A percentile compares a stretch with the other conserved stretches of the same genome.
Evolutionary conservation across 2,888 invertebrate species (phyloP).

Genomic region (Lasioglossum villosulum): DNA sequence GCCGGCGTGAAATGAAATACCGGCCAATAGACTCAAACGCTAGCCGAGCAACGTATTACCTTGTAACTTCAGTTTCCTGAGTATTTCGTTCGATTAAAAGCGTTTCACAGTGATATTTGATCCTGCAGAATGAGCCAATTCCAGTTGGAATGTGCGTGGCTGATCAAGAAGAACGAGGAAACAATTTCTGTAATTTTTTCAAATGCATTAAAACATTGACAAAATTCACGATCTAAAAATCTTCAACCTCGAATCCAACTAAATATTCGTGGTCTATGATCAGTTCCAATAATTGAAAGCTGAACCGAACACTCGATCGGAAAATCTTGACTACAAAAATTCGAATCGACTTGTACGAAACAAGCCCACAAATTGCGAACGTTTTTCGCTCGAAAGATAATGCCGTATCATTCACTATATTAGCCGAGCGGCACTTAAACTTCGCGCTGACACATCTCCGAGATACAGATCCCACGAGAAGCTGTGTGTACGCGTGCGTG

Average conservation of each 20-base stretch:
- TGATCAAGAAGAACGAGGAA: not conserved
- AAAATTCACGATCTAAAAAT: not conserved
- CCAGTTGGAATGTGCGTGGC: not conserved
- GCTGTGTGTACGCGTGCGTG: conserved; percentile 2
- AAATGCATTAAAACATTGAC: too few relatives aligned
- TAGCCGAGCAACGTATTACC: not conserved
- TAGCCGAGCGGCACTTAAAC: not conserved
- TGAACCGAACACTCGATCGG: not conserved
- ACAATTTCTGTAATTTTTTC: not conserved
- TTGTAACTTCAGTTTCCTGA: not conserved
- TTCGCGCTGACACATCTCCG: not conserved
- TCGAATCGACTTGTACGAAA: not conserved
- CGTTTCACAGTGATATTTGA: not conserved
- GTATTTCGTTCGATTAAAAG: not conserved
- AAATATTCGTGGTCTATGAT: not conserved
- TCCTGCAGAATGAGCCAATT: not conserved
- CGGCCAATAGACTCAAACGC: not conserved
- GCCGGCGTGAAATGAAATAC: not conserved
- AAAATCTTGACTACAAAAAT: not conserved
- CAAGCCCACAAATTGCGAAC: not conserved
- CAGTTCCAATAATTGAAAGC: not conserved
- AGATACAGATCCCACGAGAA: conserved; percentile 8
- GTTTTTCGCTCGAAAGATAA: not conserved
- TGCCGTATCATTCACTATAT: not conserved
- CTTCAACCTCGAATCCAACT: not conserved